phyloP scores from a whole-genome alignment of 1,140 invertebrate species.

The Caenorhabditis tropicalis region DNA sequence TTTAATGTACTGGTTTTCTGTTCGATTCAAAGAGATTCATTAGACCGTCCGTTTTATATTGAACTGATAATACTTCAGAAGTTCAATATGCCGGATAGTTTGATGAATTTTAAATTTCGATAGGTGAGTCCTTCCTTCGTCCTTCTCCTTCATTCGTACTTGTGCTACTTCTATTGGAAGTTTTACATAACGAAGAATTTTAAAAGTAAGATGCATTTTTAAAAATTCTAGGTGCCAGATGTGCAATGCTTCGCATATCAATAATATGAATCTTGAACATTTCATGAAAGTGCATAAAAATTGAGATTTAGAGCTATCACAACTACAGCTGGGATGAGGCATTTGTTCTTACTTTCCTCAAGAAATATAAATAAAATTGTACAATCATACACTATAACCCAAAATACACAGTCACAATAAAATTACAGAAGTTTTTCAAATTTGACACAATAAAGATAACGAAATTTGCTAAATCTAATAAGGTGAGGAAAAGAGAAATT shows the following conservation, averaged over 20 bases:
- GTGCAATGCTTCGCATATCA: no score
- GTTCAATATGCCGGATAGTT: slow-evolving; percentile 32
- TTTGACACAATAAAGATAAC: not conserved
- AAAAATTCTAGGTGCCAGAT: no score
- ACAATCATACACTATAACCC: not conserved
- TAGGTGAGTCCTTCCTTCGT: no score
- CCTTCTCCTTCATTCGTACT: no score
- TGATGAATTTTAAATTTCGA: not conserved
- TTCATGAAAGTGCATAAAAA: not conserved
- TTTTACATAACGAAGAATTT: no score
- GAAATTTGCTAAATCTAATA: not conserved
- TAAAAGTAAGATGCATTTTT: no score
- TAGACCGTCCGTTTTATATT: not conserved
- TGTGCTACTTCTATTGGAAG: no score
- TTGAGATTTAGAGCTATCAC: not conserved
- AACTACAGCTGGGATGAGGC: not conserved
- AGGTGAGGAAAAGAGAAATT: not conserved
- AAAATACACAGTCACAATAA: not conserved
- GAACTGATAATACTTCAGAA: not conserved
- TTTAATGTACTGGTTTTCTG: not conserved
- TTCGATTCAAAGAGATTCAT: not conserved
- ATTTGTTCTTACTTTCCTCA: not conserved
- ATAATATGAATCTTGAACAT: not conserved
- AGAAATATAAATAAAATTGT: not conserved
- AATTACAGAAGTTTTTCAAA: not conserved